Percentiles rank a stretch among this genome's conserved stretches.
These are phyloP conservation scores for Calidris pugnax DNA, from an alignment of 2,113 vertebrate genomes.

Conservation along the genomic window DNA sequence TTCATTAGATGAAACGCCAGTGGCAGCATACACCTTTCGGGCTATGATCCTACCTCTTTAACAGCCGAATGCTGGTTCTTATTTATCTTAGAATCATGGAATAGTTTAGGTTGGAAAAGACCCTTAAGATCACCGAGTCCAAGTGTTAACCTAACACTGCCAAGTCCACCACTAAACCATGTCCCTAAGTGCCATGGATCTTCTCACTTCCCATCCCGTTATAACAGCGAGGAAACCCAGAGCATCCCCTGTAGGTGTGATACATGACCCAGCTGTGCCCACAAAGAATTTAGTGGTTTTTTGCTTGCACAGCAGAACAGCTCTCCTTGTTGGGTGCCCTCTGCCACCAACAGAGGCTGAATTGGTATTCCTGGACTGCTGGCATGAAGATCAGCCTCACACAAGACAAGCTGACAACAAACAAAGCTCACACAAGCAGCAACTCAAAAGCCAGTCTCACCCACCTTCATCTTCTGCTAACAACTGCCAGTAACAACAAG, in stretches of 20 bases:
- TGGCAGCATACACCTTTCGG: rapidly evolving
- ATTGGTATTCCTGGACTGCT: not conserved
- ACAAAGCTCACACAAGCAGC: not conserved
- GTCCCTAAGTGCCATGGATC: not conserved
- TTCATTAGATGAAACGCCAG: not conserved
- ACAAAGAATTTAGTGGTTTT: not conserved
- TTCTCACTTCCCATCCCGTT: not conserved
- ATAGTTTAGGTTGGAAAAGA: not conserved
- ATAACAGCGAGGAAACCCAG: not conserved
- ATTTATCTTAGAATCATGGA: not conserved
- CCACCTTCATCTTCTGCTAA: not conserved
- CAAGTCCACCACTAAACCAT: not conserved
- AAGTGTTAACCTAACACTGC: not conserved
- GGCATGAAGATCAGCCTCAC: rapidly evolving
- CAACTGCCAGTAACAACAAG: not conserved
- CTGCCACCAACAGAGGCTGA: not conserved
- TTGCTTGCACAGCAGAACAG: not conserved
- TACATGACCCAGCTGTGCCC: rapidly evolving
- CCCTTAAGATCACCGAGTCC: not conserved
- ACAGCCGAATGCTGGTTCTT: not conserved
- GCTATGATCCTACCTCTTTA: not conserved
- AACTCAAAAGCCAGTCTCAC: not conserved
- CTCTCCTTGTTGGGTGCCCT: not conserved
- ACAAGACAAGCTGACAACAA: not conserved
- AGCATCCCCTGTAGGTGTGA: not conserved